Percentiles rank a stretch among this genome's conserved stretches.
These are phyloP conservation scores for Tillus elongatus DNA, from an alignment of 2,888 invertebrate species.

Conservation along the genomic window DNA sequence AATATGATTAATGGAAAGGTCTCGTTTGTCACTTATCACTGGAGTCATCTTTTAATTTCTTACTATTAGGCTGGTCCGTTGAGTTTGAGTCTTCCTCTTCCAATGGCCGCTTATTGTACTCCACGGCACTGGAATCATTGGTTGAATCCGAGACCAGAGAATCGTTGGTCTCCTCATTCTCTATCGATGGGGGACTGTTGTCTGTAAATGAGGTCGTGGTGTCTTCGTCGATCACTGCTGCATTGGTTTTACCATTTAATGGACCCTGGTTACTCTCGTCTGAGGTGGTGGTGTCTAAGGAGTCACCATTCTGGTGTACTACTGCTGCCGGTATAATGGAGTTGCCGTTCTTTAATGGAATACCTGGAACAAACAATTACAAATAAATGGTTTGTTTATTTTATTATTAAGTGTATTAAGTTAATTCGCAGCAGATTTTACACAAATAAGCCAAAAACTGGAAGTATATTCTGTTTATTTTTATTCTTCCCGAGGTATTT, in stretches of 20 bases:
- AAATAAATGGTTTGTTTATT: not conserved
- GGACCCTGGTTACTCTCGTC: slow-evolving; percentile 77
- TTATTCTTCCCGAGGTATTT: no score
- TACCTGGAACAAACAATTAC: slow-evolving; percentile 28
- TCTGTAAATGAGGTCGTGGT: slow-evolving; percentile 67
- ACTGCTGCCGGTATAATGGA: slow-evolving; percentile 31
- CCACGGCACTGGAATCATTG: slow-evolving; percentile 36
- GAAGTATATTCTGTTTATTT: no score
- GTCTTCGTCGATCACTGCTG: slow-evolving; percentile 54
- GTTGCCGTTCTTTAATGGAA: slow-evolving; percentile 39
- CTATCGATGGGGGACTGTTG: slow-evolving; percentile 54
- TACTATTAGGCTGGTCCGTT: slow-evolving; percentile 43
- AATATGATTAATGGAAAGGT: slow-evolving; percentile 26
- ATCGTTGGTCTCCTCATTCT: slow-evolving; percentile 49
- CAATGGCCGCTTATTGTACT: slow-evolving; percentile 33
- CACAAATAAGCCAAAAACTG: no score
- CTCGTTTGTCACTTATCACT: slow-evolving; percentile 46
- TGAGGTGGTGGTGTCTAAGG: slow-evolving; percentile 43
- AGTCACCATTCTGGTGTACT: slow-evolving; percentile 43
- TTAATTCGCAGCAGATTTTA: no score
- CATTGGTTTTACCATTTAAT: slow-evolving; percentile 42
- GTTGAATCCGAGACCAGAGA: slow-evolving; percentile 43
- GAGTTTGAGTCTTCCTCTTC: slow-evolving; percentile 40
- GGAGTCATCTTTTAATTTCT: slow-evolving; percentile 44
- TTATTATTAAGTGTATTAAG: no score